Percentiles rank a stretch among this genome's conserved stretches.
phyloP scores from a whole-genome alignment of 2,888 invertebrate species.

The Drosophila gaucha region DNA sequence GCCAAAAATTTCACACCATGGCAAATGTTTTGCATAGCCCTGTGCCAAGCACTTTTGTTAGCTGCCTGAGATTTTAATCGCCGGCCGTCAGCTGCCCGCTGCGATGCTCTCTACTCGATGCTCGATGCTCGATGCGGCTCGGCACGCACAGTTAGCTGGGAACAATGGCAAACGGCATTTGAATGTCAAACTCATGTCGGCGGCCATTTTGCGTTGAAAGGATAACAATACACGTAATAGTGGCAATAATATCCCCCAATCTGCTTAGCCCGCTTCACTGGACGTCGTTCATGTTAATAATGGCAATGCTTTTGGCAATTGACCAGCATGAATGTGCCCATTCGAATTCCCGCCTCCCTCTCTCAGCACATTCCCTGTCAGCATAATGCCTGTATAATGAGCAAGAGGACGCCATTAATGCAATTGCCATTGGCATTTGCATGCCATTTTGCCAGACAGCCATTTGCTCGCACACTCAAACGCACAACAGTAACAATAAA shows the following conservation, averaged over 20 bases:
- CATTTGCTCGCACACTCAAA: constrained; percentile 56
- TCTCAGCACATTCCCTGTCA: constrained; percentile 6
- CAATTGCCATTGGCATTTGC: constrained; percentile 58
- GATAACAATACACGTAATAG: constrained; percentile 71
- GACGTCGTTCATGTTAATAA: constrained; percentile 54
- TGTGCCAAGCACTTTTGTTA: constrained; percentile 41
- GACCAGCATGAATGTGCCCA: constrained; percentile 76
- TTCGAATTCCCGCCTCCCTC: constrained; percentile 12
- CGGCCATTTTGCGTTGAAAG: constrained; percentile 77
- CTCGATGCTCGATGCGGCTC: constrained; percentile 37
- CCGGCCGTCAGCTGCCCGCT: constrained; percentile 65
- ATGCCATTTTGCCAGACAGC: constrained; percentile 48
- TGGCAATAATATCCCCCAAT: constrained; percentile 67
- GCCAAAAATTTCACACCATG: constrained; percentile 63
- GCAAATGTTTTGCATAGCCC: constrained; percentile 52
- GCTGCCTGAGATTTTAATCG: constrained; percentile 71
- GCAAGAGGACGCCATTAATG: constrained; percentile 66
- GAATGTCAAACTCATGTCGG: constrained; percentile 66
- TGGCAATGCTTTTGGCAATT: constrained; percentile 74
- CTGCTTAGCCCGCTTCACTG: constrained; percentile 66
- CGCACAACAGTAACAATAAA: constrained; percentile 71
- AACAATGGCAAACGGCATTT: constrained; percentile 72
- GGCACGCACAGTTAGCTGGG: constrained; percentile 71
- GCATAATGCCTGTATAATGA: constrained; percentile 66
- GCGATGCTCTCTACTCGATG: constrained; percentile 33